These are phyloP conservation scores for Anguilla pacifica DNA, from an alignment of 2,797 vertebrate genomes.

Conservation along the genomic window DNA sequence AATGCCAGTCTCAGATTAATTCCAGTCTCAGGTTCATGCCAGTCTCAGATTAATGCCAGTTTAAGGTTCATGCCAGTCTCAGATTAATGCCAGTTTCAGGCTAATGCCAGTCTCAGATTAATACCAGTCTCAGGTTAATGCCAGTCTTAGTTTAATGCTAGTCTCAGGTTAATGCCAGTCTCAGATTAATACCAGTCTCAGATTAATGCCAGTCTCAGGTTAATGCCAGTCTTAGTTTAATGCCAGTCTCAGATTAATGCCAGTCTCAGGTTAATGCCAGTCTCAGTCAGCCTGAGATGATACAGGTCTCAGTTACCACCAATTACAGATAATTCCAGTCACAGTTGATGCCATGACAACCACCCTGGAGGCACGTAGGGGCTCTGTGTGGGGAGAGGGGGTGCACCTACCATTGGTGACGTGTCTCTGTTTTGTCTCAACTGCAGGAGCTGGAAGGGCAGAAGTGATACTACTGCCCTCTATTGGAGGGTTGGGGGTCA, in stretches of 20 bases:
- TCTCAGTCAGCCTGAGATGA: background rate
- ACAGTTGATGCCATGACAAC: background rate
- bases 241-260: background rate
- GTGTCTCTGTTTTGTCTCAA: constrained; percentile 66
- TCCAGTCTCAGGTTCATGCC: no score
- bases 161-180: background rate
- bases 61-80: background rate
- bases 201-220: background rate
- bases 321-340: background rate
- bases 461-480: constrained; percentile 70
- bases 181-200: background rate
- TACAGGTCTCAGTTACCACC: background rate
- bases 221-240: background rate
- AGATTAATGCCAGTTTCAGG: no score
- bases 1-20: no score
- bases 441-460: constrained; percentile 53
- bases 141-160: background rate
- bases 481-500: constrained; percentile 56
- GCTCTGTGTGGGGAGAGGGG: constrained; percentile 46
- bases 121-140: background rate
- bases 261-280: background rate
- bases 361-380: constrained; percentile 49
- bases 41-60: background rate
- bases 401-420: constrained; percentile 78
- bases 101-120: background rate